Evolutionary conservation across 2,888 invertebrate species (phyloP), one percentile per base, ranked within the genome.

Genomic region (Cremastinae sp.): DNA sequence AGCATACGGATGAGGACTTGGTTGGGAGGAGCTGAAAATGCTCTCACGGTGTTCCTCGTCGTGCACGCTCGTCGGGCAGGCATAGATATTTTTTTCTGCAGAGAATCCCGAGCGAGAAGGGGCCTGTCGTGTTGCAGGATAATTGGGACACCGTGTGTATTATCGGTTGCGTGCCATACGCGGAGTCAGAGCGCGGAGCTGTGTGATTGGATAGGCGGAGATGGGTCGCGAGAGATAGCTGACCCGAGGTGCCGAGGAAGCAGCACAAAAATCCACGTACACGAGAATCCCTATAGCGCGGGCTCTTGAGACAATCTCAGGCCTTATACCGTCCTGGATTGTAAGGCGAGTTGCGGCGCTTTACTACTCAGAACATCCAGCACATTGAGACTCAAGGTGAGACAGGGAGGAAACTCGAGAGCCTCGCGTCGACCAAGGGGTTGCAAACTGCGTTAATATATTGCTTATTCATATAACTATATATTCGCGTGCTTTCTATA

Each of bases 141-240:
- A 88, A 89, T 89, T 89, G 88, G 89, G 88, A 89, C 89, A 88
- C 86, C 84, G 85, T 87, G 28, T 28, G 88, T 87, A 88, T 88
- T 88, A 88, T 85, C 85, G 88, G 82, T 88, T 88, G 88, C 88
- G 88, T 88, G 89, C 86, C 84, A 86, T 87, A 87, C 84, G 84
- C 82, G 83, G 28, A 28, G 28, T 28, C 84, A 84, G 72, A 68
- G 54, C 71, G 61, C 75, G 84, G 83, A n/a, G n/a, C 85, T 86
- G 85, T 89, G 88, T 88, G 89, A 89, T 89, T 89, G 89, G 89
- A 88, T 88, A 88, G 89, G 88, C 89, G 89, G 88, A 89, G 89
- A 89, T 89, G 88, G 88, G 88, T 88, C 89, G 89, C 89, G 85
- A 85, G 84, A 89, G 89, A 89, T 89, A 89, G 87, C 87, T 89